Evolutionary conservation across 2,888 invertebrate genomes (phyloP).

Genomic region (Shargacucullia verbasci): DNA sequence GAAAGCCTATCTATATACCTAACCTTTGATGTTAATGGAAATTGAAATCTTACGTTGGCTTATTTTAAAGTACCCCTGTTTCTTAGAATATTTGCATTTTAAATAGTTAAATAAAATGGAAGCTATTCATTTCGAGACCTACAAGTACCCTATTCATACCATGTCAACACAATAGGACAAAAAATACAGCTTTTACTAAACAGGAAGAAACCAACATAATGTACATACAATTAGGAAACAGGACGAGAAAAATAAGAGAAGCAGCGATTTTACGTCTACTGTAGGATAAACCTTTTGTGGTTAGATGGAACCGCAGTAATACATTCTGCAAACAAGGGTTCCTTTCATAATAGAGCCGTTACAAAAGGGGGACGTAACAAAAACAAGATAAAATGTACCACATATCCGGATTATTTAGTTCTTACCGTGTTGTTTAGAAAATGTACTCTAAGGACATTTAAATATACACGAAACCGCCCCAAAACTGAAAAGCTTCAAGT

Average conservation of each 20-base stretch:
- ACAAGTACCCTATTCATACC: neutral
- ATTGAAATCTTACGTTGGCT: too few species aligned
- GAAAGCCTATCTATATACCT: too few species aligned
- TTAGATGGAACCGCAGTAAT: slow-evolving; percentile 64
- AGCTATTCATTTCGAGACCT: neutral
- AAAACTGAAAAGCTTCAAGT: neutral
- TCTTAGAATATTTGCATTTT: too few species aligned
- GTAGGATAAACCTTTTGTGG: slow-evolving; percentile 66
- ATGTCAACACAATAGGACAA: neutral
- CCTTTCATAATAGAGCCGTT: slow-evolving; percentile 67
- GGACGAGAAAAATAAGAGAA: slow-evolving; percentile 40
- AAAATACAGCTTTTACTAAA: neutral
- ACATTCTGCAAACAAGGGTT: slow-evolving; percentile 68
- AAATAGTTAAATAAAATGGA: too few species aligned
- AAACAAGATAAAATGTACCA: slow-evolving; percentile 62
- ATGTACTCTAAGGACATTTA: slow-evolving; percentile 24
- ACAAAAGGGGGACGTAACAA: slow-evolving; percentile 66
- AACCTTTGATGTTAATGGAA: too few species aligned
- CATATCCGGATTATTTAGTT: slow-evolving; percentile 47
- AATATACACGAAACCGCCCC: slow-evolving; percentile 15
- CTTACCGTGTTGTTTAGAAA: slow-evolving; percentile 39
- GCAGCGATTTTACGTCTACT: slow-evolving; percentile 39
- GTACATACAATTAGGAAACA: slow-evolving; percentile 36
- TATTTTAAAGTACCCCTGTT: too few species aligned
- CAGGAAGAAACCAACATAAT: slow-evolving; percentile 10